Evolutionary conservation across 2,888 invertebrate genomes (phyloP), one percentile per base, ranked within the genome.

Genomic region (Amphimallon solstitiale): DNA sequence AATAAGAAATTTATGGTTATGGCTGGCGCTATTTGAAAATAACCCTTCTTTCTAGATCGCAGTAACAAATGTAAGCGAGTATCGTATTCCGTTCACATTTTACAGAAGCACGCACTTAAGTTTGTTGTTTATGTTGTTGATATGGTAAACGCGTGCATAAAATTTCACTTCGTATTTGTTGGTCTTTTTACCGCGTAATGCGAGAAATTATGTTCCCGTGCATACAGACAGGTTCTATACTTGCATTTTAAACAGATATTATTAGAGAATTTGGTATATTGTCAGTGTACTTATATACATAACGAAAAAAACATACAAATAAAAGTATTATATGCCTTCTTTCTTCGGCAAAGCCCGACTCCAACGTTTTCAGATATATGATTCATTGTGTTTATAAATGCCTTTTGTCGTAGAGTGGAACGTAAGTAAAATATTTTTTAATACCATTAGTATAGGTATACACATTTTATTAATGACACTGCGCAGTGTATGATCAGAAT

Each of bases 121-220:
- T 49, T 49, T 49, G 10, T n/a, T 21, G 23, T 49, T 49, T 49
- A 49, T 49, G 29, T 12, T 49, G 5, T 12, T 49, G 48, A 49
- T 49, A 49, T 49, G 48, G 48, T 23, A 49, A 49, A 23, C 2
- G 23, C 29, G 48, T n/a, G 29, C 48, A 49, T 49, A 49, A 21
- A 49, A 5, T 49, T 21, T 7, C 12, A 49, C 23, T 21, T 49
- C 29, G 12, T n/a, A 14, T 21, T 49, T 49, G 19, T n/a, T n/a
- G 21, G 12, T 49, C 4, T 14, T 21, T 49, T 23, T n/a, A n/a
- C n/a, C 14, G 21, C 14, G 29, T 49, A 49, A 49, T 49, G n/a
- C 48, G n/a, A 49, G 48, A 49, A 49, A 49, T 49, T 49, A 29
- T 49, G 48, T 12, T 7, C 29, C n/a, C 5, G 23, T 23, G 3